A percentile compares a stretch with the other conserved stretches of the same genome.
Evolutionary conservation across 2,888 invertebrate species (phyloP).

Genomic region (Heliconius ethilla): DNA sequence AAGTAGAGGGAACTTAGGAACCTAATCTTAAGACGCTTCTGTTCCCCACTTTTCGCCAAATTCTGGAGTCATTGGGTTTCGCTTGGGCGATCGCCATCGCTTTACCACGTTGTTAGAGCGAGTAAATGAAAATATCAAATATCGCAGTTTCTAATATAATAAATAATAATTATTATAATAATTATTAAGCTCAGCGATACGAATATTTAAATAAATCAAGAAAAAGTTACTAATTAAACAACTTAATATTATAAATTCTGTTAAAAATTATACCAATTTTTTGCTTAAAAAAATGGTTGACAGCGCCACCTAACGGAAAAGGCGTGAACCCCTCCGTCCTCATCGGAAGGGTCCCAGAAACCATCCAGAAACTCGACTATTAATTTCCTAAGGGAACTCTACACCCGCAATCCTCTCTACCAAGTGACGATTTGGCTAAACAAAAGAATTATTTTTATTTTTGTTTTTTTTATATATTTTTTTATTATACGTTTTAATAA

Average conservation of each 20-base stretch:
- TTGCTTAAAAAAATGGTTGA: conserved; percentile 8
- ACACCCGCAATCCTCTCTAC: conserved; percentile 66
- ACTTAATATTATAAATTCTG: neutral
- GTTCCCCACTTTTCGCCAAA: no score
- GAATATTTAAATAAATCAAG: no score
- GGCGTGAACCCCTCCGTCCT: conserved; percentile 54
- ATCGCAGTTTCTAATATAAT: no score
- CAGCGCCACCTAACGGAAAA: conserved; percentile 65
- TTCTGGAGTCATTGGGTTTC: no score
- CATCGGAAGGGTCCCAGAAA: conserved; percentile 62
- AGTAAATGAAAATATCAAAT: no score
- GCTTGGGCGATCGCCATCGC: no score
- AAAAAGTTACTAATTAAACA: no score
- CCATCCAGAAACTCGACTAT: conserved; percentile 66
- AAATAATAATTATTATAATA: no score
- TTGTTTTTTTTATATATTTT: conserved; percentile 32
- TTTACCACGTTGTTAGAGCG: no score
- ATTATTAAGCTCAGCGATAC: no score
- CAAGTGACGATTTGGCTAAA: conserved; percentile 50
- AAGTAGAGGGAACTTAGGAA: no score
- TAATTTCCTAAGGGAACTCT: conserved; percentile 80
- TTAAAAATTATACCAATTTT: neutral
- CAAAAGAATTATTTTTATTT: conserved; percentile 39
- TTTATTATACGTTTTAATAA: conserved; percentile 3
- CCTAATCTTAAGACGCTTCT: no score